phyloP scores from a whole-genome alignment of 2,888 invertebrate species.

The Psylliodes chrysocephalus region DNA sequence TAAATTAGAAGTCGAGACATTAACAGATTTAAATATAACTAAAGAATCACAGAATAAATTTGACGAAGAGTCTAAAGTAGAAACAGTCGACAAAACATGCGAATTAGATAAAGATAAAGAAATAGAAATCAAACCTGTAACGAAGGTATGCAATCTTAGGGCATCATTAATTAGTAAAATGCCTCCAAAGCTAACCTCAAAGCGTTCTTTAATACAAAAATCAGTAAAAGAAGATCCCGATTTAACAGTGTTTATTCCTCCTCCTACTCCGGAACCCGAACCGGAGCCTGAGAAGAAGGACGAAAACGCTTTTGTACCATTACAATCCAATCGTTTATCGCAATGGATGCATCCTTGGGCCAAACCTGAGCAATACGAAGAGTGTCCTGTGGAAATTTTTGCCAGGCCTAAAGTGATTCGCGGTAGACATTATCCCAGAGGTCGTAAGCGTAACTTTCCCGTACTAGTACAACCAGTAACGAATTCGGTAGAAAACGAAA shows the following conservation, averaged over 20 bases:
- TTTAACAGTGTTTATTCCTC: conserved; percentile 56
- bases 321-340: conserved; percentile 61
- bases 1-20: too few relatives aligned
- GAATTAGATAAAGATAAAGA: background rate
- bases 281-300: conserved; percentile 60
- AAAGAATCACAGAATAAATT: too few relatives aligned
- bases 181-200: conserved; percentile 53
- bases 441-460: conserved; percentile 45
- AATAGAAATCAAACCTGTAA: background rate
- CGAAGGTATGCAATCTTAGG: background rate
- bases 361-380: conserved; percentile 61
- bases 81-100: background rate
- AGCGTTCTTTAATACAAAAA: conserved; percentile 60
- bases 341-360: conserved; percentile 61
- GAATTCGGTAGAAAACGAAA: conserved; percentile 51
- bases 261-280: conserved; percentile 46
- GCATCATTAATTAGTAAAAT: background rate
- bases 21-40: too few relatives aligned
- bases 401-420: conserved; percentile 62
- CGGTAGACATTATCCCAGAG: conserved; percentile 60
- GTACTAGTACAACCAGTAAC: conserved; percentile 43
- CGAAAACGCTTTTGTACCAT: conserved; percentile 61
- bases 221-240: conserved; percentile 60
- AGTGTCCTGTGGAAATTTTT: conserved; percentile 60
- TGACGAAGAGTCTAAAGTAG: too few relatives aligned